These are phyloP conservation scores for Flabesymbios commensalis DNA, from an alignment of 2,888 invertebrate genomes.

Conservation along the genomic window DNA sequence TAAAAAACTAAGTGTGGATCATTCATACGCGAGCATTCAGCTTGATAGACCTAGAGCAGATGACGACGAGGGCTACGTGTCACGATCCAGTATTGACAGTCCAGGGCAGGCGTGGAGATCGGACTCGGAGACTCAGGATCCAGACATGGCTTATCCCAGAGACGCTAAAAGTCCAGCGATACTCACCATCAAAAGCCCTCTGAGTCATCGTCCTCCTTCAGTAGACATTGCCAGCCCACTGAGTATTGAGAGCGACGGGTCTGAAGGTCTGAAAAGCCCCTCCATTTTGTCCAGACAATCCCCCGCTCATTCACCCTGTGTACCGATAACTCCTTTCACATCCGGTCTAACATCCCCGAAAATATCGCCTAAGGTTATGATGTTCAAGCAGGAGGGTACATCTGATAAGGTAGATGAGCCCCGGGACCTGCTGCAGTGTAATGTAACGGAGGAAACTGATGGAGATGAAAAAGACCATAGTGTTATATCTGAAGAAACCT, in stretches of 20 bases:
- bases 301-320: not conserved
- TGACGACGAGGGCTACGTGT: conserved; percentile 39
- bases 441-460: too few relatives aligned
- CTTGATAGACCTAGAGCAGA: conserved; percentile 14
- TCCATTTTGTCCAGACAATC: not conserved
- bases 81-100: conserved; percentile 35
- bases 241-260: too few relatives aligned
- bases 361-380: too few relatives aligned
- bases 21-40: not conserved
- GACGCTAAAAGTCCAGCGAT: not conserved
- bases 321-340: conserved; percentile 1
- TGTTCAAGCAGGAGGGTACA: too few relatives aligned
- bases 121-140: conserved; percentile 17
- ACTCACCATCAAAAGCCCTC: not conserved
- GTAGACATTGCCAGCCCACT: too few relatives aligned
- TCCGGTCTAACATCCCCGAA: too few relatives aligned
- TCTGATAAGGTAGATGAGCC: too few relatives aligned
- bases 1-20: not conserved
- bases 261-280: too few relatives aligned
- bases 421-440: too few relatives aligned
- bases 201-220: not conserved
- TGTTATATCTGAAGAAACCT: too few relatives aligned
- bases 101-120: conserved; percentile 25
- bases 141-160: conserved; percentile 5
- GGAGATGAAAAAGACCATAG: too few relatives aligned